Evolutionary conservation across 1,140 invertebrate species (phyloP), one percentile per base, ranked within the genome.

Genomic region (Drosophila santomea): DNA sequence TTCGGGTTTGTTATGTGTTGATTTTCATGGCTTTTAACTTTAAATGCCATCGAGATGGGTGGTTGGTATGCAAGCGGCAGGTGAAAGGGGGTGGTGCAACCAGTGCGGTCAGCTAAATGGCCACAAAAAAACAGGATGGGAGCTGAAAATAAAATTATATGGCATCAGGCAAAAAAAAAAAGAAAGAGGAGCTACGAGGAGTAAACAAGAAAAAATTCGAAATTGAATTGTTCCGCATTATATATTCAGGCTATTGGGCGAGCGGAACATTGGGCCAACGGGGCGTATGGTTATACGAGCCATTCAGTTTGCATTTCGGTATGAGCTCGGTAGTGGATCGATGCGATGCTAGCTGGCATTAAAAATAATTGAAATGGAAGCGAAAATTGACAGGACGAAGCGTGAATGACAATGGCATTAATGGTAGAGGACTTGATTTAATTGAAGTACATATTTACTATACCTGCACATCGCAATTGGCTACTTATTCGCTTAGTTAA

Each of bases 21-120:
- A 74, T 86, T 86, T 86, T 81, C 63, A 78, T 85, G 74, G 69
- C 60, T 79, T 82, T 86, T 75, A 61, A 64, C 78, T 78, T 81
- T 68, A 72, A 80, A 85, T 76, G 56, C 50, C 61, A 60, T 84
- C 59, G 63, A 77, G 56, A 8, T 56, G 52, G 54, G 44, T 23
- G 47, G 32, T 2, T 23, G 15, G n/a, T 7, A 32, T 12, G 3
- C n/a, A 6, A n/a, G n/a, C 2, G 54, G 36, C 12, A 28, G 3
- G 25, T 20, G 25, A 28, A 50, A 35, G 47, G 23, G 7, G 14
- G 12, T n/a, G 38, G 41, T 17, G 51, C 17, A 76, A 74, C 58
- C 43, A 48, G 55, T 79, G 78, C 23, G 82, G 83, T 86, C 78
- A 57, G 66, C 69, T 75, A 86, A 86, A 86, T 82, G 60, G 63